phyloP scores from a whole-genome alignment of 2,797 vertebrate species.

The Pangasius larnaudii region DNA sequence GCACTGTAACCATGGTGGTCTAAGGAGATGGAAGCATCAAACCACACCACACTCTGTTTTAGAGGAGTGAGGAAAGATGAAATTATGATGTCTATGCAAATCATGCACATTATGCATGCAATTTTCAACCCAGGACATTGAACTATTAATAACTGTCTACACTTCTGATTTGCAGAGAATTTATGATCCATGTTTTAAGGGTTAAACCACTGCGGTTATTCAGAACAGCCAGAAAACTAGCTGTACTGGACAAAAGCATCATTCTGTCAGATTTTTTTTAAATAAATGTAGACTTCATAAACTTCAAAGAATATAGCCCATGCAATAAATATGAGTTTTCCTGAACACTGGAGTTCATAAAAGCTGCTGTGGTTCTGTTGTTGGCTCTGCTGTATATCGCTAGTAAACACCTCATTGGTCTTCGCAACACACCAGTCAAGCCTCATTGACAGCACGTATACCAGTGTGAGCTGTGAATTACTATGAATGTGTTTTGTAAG shows the following conservation, averaged over 20 bases:
- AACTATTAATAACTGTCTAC: conserved; percentile 7
- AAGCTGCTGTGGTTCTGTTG: conserved; percentile 8
- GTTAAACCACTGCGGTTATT: no score
- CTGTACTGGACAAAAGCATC: background rate
- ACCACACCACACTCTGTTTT: conserved; percentile 2
- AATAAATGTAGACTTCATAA: background rate
- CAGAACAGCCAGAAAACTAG: background rate
- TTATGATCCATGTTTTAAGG: background rate
- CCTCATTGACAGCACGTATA: conserved; percentile 33
- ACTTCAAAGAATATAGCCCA: background rate
- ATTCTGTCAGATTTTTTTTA: background rate
- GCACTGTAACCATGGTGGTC: conserved; percentile 22
- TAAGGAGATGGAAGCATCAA: conserved; percentile 1
- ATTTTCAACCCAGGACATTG: conserved; percentile 9
- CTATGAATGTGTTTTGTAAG: conserved; percentile 22
- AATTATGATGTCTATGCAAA: conserved; percentile 35
- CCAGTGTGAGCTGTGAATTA: conserved; percentile 29
- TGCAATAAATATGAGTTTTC: background rate
- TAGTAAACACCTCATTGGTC: conserved; percentile 37
- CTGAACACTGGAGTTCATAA: background rate
- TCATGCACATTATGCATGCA: conserved; percentile 4
- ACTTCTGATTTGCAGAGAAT: conserved; percentile 15
- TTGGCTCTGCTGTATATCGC: background rate
- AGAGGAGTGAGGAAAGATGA: conserved; percentile 22
- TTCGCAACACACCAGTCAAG: conserved; percentile 31